Base-by-base conservation (phyloP, 2,888 invertebrate genomes). In the Spodoptera picta region DNA sequence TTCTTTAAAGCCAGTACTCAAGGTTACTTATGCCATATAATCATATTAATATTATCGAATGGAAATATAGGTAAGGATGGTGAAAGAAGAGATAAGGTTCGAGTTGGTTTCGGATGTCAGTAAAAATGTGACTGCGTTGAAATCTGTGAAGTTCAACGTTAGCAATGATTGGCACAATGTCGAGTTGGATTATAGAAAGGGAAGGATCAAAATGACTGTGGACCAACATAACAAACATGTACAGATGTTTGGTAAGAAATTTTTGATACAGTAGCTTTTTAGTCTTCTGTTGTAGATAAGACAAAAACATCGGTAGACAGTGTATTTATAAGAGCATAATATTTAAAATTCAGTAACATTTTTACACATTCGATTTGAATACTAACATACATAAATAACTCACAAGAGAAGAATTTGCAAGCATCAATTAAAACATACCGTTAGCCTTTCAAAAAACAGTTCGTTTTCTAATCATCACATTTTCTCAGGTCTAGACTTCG, bases 31-130 rank as follows among this genome's bases (percentile, higher is more conserved):
- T 10, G 12, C 4, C 44, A 11, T 27, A 9, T 45, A 4, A 54
- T n/a, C 11, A 24, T 4, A 48, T 23, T 59, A 54, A 72, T 41
- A 54, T 3, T 52, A n/a, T 19, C 19, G 48, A 36, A 7, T 47
- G 49, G 31, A 27, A 57, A 70, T 59, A 19, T 60, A 97, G 97
- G 95, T 98, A 41, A 95, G 97, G 60, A 96, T 97, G 84, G 97
- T 97, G 10, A 97, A 97, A 87, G 98, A 98, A 87, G 98, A 98
- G 91, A 96, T 98, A 68, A 95, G 98, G 79, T 98, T 98, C 85
- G 97, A 98, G 89, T 91, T 98, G 55, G 96, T 97, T 43, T 96
- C 97, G 44, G 97, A 97, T 78, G 94, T 96, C 46, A 95, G 96
- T 43, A 97, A 97, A 80, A 98, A 98, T 83, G 95, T 97, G 2